Evolutionary conservation across 2,797 vertebrate species (phyloP).

Genomic region (Hipposideros larvatus): DNA sequence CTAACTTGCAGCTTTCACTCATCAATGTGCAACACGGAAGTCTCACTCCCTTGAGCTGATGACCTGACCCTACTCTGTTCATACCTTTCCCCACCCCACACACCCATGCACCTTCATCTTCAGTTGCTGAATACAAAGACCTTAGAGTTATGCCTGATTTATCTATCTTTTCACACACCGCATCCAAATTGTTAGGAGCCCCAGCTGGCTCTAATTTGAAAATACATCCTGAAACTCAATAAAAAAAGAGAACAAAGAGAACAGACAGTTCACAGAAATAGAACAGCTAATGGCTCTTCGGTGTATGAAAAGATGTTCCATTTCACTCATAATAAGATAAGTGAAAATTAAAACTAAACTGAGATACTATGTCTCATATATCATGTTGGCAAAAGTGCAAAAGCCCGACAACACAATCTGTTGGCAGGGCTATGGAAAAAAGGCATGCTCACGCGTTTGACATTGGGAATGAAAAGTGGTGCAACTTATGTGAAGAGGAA

Average conservation of each 20-base stretch:
- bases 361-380: constrained; percentile 52
- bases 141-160: neutral
- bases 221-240: neutral
- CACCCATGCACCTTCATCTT: neutral
- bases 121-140: neutral
- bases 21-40: neutral
- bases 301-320: constrained; percentile 55
- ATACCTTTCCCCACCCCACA: neutral
- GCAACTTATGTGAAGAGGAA: neutral
- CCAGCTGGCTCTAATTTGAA: constrained; percentile 53
- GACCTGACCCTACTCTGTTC: neutral
- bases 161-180: constrained; percentile 11
- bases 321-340: constrained; percentile 63
- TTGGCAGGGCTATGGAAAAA: neutral
- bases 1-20: neutral
- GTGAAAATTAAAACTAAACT: constrained; percentile 61
- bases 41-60: neutral
- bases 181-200: neutral
- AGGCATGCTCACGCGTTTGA: neutral
- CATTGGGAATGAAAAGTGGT: neutral
- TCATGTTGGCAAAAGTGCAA: constrained; percentile 38
- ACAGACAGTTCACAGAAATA: constrained; percentile 43
- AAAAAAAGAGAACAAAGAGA: neutral
- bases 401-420: constrained; percentile 46
- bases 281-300: constrained; percentile 51